These are phyloP conservation scores for Tetrax tetrax DNA, from an alignment of 2,113 vertebrate species.

Conservation along the genomic window DNA sequence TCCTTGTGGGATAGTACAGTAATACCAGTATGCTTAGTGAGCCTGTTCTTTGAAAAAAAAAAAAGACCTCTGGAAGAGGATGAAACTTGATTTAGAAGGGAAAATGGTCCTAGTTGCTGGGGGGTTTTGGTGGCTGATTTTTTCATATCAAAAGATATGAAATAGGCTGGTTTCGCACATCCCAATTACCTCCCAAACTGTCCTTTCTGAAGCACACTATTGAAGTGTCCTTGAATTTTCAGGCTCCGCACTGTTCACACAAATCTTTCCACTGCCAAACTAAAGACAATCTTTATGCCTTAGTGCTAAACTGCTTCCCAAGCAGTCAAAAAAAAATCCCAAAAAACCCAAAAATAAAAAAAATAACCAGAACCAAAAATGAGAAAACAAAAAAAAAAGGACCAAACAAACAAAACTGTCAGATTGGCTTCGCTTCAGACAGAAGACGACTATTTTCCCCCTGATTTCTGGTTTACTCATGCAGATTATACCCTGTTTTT, in stretches of 20 bases:
- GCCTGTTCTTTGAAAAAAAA: neutral
- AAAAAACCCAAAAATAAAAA: neutral
- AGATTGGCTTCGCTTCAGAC: neutral
- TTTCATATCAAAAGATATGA: neutral
- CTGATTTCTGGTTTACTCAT: neutral
- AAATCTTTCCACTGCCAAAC: neutral
- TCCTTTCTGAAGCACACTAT: neutral
- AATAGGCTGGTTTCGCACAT: neutral
- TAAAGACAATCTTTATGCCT: neutral
- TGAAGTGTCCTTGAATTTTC: neutral
- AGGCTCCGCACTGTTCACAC: neutral
- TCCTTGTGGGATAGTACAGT: neutral
- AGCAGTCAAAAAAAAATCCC: neutral
- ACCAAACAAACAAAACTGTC: neutral
- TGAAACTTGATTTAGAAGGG: neutral
- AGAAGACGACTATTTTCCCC: neutral
- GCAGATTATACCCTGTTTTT: neutral
- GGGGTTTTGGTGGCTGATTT: neutral
- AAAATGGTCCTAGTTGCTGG: neutral
- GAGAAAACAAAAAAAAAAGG: neutral
- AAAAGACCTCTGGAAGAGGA: neutral
- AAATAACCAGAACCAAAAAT: neutral
- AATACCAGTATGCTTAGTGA: neutral
- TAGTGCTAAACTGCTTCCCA: neutral
- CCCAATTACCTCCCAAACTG: neutral